These are phyloP conservation scores for Willisornis vidua DNA, from an alignment of 2,113 vertebrate genomes.

Conservation along the genomic window DNA sequence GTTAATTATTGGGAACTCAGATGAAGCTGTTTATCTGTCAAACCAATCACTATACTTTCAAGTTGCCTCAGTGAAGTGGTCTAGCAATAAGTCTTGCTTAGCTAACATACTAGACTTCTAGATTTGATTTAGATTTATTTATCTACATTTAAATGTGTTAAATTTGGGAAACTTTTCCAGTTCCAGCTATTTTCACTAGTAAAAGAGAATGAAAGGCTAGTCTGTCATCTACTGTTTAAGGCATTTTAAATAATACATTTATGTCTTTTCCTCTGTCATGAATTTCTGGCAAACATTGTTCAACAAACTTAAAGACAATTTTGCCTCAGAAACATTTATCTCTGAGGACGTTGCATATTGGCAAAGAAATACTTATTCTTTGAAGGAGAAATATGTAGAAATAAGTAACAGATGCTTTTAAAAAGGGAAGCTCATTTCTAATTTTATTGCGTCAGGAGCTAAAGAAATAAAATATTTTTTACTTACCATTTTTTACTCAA, in stretches of 20 bases:
- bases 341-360: not conserved
- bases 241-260: not conserved
- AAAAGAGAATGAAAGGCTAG: not conserved
- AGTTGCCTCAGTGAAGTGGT: not conserved
- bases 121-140: not conserved
- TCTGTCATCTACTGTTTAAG: not conserved
- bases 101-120: not conserved
- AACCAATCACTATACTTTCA: not conserved
- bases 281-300: not conserved
- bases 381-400: not conserved
- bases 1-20: not conserved
- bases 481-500: not conserved
- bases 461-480: not conserved
- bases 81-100: not conserved
- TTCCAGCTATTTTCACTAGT: not conserved
- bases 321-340: not conserved
- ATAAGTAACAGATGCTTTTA: not conserved
- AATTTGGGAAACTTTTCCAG: not conserved
- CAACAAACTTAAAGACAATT: not conserved
- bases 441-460: not conserved
- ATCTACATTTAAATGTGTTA: not conserved
- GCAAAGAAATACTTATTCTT: not conserved
- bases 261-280: not conserved
- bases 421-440: not conserved
- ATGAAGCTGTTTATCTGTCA: conserved; percentile 7